Percentiles rank a stretch among this genome's conserved stretches.
phyloP scores from a whole-genome alignment of 2,113 vertebrate genomes.

The Rynchops niger region DNA sequence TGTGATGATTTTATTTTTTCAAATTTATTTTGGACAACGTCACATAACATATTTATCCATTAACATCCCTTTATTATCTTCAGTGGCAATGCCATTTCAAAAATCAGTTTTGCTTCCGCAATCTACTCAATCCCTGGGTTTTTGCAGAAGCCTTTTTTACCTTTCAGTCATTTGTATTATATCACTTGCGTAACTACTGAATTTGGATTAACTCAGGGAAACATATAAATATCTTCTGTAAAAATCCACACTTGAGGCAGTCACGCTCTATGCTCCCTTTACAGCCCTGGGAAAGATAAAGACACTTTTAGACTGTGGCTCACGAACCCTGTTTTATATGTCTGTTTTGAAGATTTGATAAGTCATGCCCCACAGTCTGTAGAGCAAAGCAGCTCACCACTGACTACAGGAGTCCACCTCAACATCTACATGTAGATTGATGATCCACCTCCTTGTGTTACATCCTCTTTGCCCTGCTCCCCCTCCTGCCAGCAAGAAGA shows the following conservation, averaged over 20 bases:
- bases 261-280: not conserved
- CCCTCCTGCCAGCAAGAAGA: not conserved
- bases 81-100: not conserved
- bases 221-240: not conserved
- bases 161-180: not conserved
- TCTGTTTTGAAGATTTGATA: not conserved
- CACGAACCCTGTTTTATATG: not conserved
- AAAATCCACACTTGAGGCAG: not conserved
- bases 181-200: not conserved
- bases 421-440: not conserved
- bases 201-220: not conserved
- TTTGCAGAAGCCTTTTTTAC: not conserved
- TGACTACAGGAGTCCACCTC: not conserved
- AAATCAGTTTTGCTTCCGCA: not conserved
- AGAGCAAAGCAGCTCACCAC: not conserved
- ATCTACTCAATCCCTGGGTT: not conserved
- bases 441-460: not conserved
- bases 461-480: not conserved
- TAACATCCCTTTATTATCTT: not conserved
- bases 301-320: not conserved
- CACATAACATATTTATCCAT: not conserved
- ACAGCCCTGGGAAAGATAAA: not conserved
- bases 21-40: not conserved
- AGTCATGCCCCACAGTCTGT: not conserved
- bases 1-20: not conserved